Conservation (phyloP, 2,113 vertebrate species). For the Cygnus atratus region DNA sequence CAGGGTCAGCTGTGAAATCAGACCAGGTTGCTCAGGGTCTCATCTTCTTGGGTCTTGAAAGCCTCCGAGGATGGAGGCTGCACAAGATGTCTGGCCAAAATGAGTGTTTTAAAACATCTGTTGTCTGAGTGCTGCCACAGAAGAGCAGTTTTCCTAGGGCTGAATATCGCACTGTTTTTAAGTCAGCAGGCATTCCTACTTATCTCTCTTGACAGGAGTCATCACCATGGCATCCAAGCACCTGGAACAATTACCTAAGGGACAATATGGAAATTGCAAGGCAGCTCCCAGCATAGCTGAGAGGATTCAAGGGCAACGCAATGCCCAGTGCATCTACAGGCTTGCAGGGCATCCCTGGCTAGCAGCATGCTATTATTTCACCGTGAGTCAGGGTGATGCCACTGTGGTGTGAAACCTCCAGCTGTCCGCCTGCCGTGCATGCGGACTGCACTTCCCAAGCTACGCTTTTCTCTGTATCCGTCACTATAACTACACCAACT, state of each 20-base stretch:
- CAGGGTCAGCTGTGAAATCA: neutral
- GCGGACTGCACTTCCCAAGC: neutral
- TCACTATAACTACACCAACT: neutral
- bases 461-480: neutral
- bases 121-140: neutral
- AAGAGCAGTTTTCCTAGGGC: conserved; percentile 1
- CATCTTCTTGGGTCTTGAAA: neutral
- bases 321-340: neutral
- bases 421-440: neutral
- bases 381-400: neutral
- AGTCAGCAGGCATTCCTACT: conserved; percentile 7
- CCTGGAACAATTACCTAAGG: conserved; percentile 22
- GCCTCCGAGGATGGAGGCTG: neutral
- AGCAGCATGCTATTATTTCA: neutral
- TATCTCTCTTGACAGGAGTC: conserved; percentile 34
- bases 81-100: neutral
- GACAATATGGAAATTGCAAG: neutral
- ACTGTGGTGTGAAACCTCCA: neutral
- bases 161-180: neutral
- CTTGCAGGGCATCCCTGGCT: neutral
- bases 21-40: neutral
- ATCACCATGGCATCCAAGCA: conserved; percentile 28
- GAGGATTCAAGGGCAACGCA: neutral
- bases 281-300: conserved; percentile 2
- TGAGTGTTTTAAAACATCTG: neutral